A percentile compares a stretch with the other conserved stretches of the same genome.
phyloP scores from a whole-genome alignment of 2,888 invertebrate genomes.

The Boloria selene region DNA sequence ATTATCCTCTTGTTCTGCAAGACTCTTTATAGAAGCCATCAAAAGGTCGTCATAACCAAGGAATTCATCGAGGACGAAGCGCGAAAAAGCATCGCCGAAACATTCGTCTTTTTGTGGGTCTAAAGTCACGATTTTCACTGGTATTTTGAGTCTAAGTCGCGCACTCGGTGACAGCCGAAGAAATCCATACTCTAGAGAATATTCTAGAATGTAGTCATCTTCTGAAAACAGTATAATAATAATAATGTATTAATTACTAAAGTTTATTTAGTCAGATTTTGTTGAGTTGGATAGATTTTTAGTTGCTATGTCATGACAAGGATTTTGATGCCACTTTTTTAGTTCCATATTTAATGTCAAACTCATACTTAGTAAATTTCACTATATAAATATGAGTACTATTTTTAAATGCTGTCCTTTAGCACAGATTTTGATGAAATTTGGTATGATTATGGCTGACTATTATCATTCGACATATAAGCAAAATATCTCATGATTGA shows the following conservation, averaged over 20 bases:
- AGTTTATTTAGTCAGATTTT: too few relatives aligned
- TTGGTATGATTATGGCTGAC: too few relatives aligned
- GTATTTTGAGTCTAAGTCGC: slow-evolving; percentile 93
- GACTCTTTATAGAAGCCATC: slow-evolving; percentile 96
- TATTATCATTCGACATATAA: too few relatives aligned
- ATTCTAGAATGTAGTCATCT: slow-evolving; percentile 98
- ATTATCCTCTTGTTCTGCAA: slow-evolving; percentile 98
- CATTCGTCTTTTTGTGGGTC: slow-evolving; percentile 95
- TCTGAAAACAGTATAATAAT: slow-evolving; percentile 74
- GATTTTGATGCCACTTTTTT: too few relatives aligned
- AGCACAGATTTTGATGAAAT: too few relatives aligned
- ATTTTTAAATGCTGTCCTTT: too few relatives aligned
- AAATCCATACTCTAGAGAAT: slow-evolving; percentile 98
- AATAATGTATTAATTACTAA: background rate
- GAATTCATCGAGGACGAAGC: slow-evolving; percentile 94
- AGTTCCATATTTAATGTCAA: too few relatives aligned
- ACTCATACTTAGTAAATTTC: too few relatives aligned
- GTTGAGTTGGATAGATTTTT: too few relatives aligned
- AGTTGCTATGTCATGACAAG: too few relatives aligned
- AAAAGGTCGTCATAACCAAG: slow-evolving; percentile 98
- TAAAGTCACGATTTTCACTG: slow-evolving; percentile 92
- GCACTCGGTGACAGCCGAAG: slow-evolving; percentile 93
- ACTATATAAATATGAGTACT: too few relatives aligned
- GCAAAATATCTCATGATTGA: too few relatives aligned
- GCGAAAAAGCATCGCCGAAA: slow-evolving; percentile 96